Conservation (phyloP, 2,113 vertebrate genomes). For the Gavia stellata region DNA sequence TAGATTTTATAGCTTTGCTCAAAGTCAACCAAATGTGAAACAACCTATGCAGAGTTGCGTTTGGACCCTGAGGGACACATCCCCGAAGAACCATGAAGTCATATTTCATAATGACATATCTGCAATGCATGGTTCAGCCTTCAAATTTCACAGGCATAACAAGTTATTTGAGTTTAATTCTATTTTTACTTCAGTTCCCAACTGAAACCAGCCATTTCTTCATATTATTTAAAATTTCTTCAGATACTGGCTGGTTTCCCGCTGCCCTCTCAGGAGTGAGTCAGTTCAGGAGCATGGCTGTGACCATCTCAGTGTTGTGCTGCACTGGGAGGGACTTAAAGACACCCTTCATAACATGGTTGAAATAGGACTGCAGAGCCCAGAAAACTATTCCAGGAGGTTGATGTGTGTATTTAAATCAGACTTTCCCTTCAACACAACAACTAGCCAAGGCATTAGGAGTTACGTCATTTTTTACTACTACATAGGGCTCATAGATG, state of each 20-base stretch:
- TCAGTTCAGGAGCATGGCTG: not conserved
- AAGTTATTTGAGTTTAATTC: not conserved
- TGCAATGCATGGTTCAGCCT: not conserved
- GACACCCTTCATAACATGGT: not conserved
- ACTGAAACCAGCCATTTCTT: not conserved
- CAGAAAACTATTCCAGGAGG: not conserved
- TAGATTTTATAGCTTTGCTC: not conserved
- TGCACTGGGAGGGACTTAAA: not conserved
- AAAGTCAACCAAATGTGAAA: slow-evolving; percentile 14
- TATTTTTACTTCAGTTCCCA: not conserved
- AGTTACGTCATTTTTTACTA: not conserved
- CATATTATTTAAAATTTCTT: not conserved
- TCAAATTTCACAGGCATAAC: not conserved
- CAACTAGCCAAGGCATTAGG: not conserved
- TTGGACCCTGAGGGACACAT: not conserved
- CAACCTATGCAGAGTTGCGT: not conserved
- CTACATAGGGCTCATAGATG: not conserved
- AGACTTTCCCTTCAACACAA: not conserved
- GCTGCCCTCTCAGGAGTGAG: not conserved
- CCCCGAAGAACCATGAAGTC: not conserved
- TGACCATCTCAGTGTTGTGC: not conserved
- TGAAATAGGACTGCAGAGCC: not conserved
- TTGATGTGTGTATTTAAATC: not conserved
- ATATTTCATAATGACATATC: not conserved
- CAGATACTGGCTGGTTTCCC: not conserved